Percentiles rank a stretch among this genome's conserved stretches.
Evolutionary conservation across 2,888 invertebrate species (phyloP).

Genomic region (Noctua pronuba): DNA sequence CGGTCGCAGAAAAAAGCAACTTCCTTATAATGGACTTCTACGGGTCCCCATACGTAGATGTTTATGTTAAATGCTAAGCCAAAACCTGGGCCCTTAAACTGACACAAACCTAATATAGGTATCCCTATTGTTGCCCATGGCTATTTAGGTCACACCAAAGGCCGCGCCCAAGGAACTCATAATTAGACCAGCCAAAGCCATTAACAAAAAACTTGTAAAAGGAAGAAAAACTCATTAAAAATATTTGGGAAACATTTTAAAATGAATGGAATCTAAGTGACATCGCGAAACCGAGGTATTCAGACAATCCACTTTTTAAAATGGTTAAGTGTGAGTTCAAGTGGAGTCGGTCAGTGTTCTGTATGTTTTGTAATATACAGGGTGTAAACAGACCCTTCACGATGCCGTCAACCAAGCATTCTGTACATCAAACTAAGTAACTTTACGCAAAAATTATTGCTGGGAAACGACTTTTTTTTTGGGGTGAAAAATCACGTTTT

Average conservation of each 20-base stretch:
- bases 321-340: constrained; percentile 36
- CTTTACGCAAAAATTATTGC: too few relatives aligned
- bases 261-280: constrained; percentile 58
- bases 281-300: constrained; percentile 37
- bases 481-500: too few relatives aligned
- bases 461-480: too few relatives aligned
- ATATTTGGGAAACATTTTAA: constrained; percentile 54
- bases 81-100: neutral
- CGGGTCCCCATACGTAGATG: neutral
- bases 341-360: constrained; percentile 4
- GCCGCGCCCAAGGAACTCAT: constrained; percentile 21
- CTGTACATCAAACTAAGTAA: too few relatives aligned
- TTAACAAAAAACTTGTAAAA: constrained; percentile 48
- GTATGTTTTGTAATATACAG: too few relatives aligned
- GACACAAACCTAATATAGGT: neutral
- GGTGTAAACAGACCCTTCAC: too few relatives aligned
- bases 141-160: constrained; percentile 29
- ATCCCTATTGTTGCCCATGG: constrained; percentile 10
- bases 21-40: neutral
- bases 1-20: neutral
- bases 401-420: too few relatives aligned
- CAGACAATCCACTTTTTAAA: constrained; percentile 42
- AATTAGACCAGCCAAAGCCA: constrained; percentile 45
- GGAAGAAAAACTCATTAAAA: constrained; percentile 53
- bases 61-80: neutral